Conservation (phyloP, 2,888 invertebrate species). For the Coelinius sp. region DNA sequence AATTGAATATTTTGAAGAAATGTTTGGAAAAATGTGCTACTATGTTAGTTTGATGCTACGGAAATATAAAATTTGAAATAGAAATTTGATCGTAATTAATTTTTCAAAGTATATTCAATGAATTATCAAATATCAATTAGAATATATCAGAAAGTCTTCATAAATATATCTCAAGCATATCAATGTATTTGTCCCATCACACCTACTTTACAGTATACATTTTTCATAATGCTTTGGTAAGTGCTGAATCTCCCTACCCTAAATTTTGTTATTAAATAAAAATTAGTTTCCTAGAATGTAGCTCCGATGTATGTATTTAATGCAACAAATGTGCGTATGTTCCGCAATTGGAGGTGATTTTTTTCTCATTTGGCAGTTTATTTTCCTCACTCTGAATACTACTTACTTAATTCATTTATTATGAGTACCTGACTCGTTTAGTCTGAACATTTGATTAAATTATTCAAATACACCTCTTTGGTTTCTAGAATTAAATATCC, state of each 20-base stretch:
- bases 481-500: constrained; percentile 30
- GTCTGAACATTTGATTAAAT: neutral
- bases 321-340: constrained; percentile 46
- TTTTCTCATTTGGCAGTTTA: constrained; percentile 42
- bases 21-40: neutral
- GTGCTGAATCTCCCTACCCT: constrained; percentile 13
- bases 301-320: neutral
- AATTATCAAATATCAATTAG: neutral
- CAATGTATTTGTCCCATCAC: neutral
- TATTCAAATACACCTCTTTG: neutral
- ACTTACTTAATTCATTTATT: constrained; percentile 2
- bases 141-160: constrained; percentile 10
- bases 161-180: constrained; percentile 2
- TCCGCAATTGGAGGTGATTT: constrained; percentile 54
- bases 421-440: constrained; percentile 4
- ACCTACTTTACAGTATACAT: constrained; percentile 15
- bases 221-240: constrained; percentile 32
- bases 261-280: neutral
- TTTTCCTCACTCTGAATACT: constrained; percentile 30
- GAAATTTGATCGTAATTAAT: neutral
- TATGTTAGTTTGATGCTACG: neutral
- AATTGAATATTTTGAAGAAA: neutral
- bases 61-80: neutral
- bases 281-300: neutral
- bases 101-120: neutral